phyloP scores from a whole-genome alignment of 2,888 invertebrate genomes.

The Therioaphis trifolii region DNA sequence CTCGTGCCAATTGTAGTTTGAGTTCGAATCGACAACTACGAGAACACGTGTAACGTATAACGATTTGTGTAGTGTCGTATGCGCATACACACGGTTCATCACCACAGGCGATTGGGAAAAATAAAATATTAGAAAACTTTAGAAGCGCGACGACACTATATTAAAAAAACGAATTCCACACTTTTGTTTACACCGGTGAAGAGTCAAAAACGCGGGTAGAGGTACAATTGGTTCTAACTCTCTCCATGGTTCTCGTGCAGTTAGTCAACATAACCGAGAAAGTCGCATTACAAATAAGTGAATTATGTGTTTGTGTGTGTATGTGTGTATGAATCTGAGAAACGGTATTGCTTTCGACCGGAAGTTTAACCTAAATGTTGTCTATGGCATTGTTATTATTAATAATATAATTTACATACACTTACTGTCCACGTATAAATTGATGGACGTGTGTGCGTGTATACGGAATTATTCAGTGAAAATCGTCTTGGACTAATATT shows the following conservation, averaged over 20 bases:
- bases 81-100: too few species aligned
- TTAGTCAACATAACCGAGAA: conserved; percentile 41
- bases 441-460: neutral
- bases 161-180: too few species aligned
- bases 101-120: too few species aligned
- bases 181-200: too few species aligned
- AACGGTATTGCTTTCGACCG: conserved; percentile 57
- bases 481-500: neutral
- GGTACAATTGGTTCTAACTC: conserved; percentile 29
- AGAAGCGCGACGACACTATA: too few species aligned
- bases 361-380: conserved; percentile 46
- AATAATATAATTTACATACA: conserved; percentile 47
- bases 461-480: neutral
- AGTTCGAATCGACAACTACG: too few species aligned
- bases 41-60: too few species aligned
- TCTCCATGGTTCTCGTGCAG: neutral
- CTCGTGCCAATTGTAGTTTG: too few species aligned
- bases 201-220: neutral
- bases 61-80: too few species aligned
- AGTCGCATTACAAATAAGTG: conserved; percentile 5
- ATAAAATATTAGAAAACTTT: too few species aligned
- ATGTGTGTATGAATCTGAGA: conserved; percentile 16
- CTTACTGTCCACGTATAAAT: conserved; percentile 30
- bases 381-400: conserved; percentile 26
- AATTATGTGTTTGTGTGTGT: conserved; percentile 16